Evolutionary conservation across 2,797 vertebrate species (phyloP).

Genomic region (Enteromius radiatus): DNA sequence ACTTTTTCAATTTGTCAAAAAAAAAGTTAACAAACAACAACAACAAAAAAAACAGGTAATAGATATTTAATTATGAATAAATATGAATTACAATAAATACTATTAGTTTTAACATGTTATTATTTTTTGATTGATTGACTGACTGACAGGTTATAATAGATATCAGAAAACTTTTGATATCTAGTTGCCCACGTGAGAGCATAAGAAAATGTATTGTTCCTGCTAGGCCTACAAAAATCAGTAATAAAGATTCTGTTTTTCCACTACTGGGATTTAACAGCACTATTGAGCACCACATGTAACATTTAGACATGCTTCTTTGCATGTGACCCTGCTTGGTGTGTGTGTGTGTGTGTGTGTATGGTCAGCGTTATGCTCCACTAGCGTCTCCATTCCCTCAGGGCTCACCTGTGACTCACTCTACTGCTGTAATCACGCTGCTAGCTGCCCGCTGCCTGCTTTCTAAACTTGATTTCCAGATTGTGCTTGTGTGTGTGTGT

Average conservation of each 20-base stretch:
- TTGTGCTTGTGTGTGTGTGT: constrained; percentile 70
- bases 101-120: neutral
- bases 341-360: constrained; percentile 47
- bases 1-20: neutral
- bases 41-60: neutral
- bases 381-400: constrained; percentile 62
- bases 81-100: too few relatives aligned
- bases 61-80: too few relatives aligned
- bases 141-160: neutral
- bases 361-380: constrained; percentile 47
- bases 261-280: constrained; percentile 22
- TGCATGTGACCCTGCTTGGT: constrained; percentile 38
- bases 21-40: too few relatives aligned
- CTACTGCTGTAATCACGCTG: constrained; percentile 77
- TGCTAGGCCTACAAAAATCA: neutral
- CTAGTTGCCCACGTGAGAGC: neutral
- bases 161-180: neutral
- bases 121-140: neutral
- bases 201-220: neutral
- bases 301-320: constrained; percentile 25
- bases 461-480: constrained; percentile 79
- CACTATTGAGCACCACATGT: neutral
- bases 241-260: constrained; percentile 9
- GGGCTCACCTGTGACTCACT: constrained; percentile 73
- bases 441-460: constrained; percentile 67